phyloP scores from a whole-genome alignment of 2,797 vertebrate genomes.

The Spinus olivaceus region DNA sequence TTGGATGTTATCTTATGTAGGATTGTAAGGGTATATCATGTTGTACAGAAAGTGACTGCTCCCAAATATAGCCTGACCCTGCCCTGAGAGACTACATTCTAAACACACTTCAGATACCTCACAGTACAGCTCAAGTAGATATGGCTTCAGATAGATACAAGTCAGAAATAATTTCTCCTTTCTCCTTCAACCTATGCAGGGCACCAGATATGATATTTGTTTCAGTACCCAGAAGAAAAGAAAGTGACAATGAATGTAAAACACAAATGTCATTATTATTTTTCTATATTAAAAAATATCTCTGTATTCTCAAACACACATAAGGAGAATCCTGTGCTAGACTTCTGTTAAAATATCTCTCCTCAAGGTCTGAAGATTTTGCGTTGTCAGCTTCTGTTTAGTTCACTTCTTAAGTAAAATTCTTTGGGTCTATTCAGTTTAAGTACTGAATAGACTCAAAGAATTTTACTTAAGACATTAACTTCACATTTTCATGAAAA shows the following conservation, averaged over 20 bases:
- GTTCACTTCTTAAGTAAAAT: background rate
- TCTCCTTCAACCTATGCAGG: background rate
- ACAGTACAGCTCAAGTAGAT: background rate
- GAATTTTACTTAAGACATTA: background rate
- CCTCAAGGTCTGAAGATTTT: background rate
- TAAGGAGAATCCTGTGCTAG: background rate
- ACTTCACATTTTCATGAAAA: background rate
- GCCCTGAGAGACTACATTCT: background rate
- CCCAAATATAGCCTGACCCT: background rate
- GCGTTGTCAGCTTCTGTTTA: background rate
- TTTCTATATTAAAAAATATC: background rate
- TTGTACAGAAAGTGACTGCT: background rate
- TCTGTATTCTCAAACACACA: background rate
- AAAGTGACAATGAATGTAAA: background rate
- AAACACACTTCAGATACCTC: background rate
- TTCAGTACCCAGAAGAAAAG: background rate
- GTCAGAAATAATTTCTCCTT: background rate
- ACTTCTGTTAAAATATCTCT: background rate
- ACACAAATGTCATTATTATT: background rate
- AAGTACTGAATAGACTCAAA: background rate
- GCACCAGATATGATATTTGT: background rate
- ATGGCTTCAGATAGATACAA: background rate
- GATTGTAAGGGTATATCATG: background rate
- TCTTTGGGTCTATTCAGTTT: background rate
- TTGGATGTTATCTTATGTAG: background rate